Conservation (phyloP, 2,113 vertebrate species). For the Bos taurus region ARS-UCD2.0 NC_037338.1:24741001-24741500, state of each 20-base stretch:
- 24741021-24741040: slow-evolving; percentile 88
- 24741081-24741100: slow-evolving; percentile 97
- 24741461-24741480: background rate
- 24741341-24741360: background rate
- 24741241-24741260: background rate
- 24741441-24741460: background rate
- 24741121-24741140: slow-evolving; percentile 83
- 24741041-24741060: slow-evolving; percentile 92
- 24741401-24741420: background rate
- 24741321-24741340: background rate
- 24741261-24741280: background rate
- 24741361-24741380: background rate
- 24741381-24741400: background rate
- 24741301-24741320: background rate
- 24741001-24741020: slow-evolving; percentile 83
- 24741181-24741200: background rate
- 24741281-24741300: background rate
- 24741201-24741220: background rate
- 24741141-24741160: slow-evolving; percentile 39
- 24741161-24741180: background rate
- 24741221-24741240: background rate
- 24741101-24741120: slow-evolving; percentile 90
- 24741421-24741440: background rate
- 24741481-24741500: background rate
- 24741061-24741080: slow-evolving; percentile 98